Conservation (phyloP, 92 coral and sea anemone genomes). For the Meandrina meandrites region DNA sequence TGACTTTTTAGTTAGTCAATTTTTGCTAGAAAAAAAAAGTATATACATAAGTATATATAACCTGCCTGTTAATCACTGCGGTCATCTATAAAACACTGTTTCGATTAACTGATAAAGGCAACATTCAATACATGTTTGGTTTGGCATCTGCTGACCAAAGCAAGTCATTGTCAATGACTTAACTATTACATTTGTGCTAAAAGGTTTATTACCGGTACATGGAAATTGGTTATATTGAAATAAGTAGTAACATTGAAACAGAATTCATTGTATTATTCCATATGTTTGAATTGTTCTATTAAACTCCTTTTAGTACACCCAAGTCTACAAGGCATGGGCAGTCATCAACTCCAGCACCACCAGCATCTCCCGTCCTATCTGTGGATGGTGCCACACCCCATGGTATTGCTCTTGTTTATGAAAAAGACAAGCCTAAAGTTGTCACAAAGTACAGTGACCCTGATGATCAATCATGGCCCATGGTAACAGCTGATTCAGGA, state of each 20-base stretch:
- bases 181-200: too few species aligned
- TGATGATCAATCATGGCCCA: background rate
- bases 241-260: too few species aligned
- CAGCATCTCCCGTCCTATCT: slow-evolving; percentile 83
- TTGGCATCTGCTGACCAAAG: background rate
- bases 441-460: background rate
- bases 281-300: background rate
- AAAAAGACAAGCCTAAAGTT: background rate
- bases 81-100: background rate
- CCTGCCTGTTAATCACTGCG: background rate
- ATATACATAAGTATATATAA: too few species aligned
- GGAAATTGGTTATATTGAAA: too few species aligned
- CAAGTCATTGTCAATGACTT: too few species aligned
- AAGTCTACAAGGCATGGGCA: slow-evolving; percentile 77
- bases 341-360: slow-evolving; percentile 87
- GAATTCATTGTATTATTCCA: too few species aligned
- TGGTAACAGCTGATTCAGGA: background rate
- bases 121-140: background rate
- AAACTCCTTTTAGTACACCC: slow-evolving; percentile 70
- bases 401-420: background rate
- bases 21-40: background rate
- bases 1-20: background rate
- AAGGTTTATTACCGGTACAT: too few species aligned
- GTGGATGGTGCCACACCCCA: slow-evolving; percentile 46
- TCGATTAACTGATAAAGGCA: background rate